Evolutionary conservation across 2,797 vertebrate genomes (phyloP), one percentile per base, ranked within the genome.

Genomic region (Danio aesculapii): DNA sequence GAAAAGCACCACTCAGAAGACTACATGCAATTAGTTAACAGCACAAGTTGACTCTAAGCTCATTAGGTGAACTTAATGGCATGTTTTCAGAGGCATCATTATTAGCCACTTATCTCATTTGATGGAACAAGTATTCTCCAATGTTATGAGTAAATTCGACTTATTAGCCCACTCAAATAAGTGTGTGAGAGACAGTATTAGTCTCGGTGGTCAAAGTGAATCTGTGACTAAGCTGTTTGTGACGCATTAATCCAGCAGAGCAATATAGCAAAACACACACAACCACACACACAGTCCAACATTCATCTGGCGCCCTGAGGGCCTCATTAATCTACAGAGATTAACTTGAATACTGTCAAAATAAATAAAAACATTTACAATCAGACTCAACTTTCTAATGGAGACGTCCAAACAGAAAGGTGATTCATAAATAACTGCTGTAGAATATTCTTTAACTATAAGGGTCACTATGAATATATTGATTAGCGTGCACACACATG

Each of bases 241-340:
- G 78, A 81, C 47, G 62, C 41, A 64, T 72, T 71, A 80, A 71
- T 71, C 59, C 69, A 79, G 16, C 41, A 50, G 74, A 78, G 77
- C 46, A 52, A 72, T 77, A 68, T 69, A 80, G 78, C 81, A 72
- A 81, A 70, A 84, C 75, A 84, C 82, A 75, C 61, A 43, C 53
- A 79, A 19, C 75, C 72, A 75, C 50, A 47, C n/a, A n/a, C n/a
- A n/a, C 50, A 77, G 39, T 16, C 55, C 59, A 6, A 72, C 17
- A 64, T 14, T 75, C 19, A 52, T 17, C 46, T 50, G 66, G 50
- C 19, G 67, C 75, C 61, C 68, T 43, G 6, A 71, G 77, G 77
- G 57, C 47, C 6, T 52, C 11, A n/a, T n/a, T 71, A 50, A 79
- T 71, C 57, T 46, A 79, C 30, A 1, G 47, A 62, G 66, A 61